Evolutionary conservation across 2,888 invertebrate genomes (phyloP), one percentile per base, ranked within the genome.

Genomic region (Mayetiola destructor): DNA sequence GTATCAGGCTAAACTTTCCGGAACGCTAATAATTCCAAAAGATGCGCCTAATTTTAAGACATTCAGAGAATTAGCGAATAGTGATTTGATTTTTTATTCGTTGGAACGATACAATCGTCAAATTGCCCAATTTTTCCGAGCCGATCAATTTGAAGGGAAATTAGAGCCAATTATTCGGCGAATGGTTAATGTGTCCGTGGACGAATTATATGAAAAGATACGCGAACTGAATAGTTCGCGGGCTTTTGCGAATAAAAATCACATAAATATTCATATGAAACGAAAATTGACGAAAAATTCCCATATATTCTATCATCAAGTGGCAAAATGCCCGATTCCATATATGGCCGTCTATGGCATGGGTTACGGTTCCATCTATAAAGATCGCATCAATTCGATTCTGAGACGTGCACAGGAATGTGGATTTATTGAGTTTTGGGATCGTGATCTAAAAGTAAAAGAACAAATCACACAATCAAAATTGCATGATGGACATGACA

Each of bases 311-410:
- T 48, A 27, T 10, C 48, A 48, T 48, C 48, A 48, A 27, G 16
- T 77, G 63, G 61, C 64, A 12, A 73, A 75, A 27, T 79, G 80
- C 61, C 76, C 79, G 14, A 70, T 79, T 0, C 79, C 79, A 0
- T 77, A 77, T 63, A 73, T 73, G 20, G 73, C 76, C 0, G 78
- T 78, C 0, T 79, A 77, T 59, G 76, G 76, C 1, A 67, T 78
- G 10, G 73, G 75, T n/a, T 77, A 77, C 60, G 80, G 80, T 2
- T 79, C 79, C 29, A 79, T 79, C 0, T 79, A 77, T 63, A 65
- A 77, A 55, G 71, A 69, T 14, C 72, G 70, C 56, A 55, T 80
- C 3, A 71, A 78, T 59, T 67, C 67, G 14, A 67, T 79, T 1
- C 64, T 79, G 1, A 67, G 72, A 18, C 70, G 71, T 57, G 64